Percentiles rank a stretch among this genome's conserved stretches.
Evolutionary conservation across 2,888 invertebrate species (phyloP).

Genomic region (Pteria penguin): DNA sequence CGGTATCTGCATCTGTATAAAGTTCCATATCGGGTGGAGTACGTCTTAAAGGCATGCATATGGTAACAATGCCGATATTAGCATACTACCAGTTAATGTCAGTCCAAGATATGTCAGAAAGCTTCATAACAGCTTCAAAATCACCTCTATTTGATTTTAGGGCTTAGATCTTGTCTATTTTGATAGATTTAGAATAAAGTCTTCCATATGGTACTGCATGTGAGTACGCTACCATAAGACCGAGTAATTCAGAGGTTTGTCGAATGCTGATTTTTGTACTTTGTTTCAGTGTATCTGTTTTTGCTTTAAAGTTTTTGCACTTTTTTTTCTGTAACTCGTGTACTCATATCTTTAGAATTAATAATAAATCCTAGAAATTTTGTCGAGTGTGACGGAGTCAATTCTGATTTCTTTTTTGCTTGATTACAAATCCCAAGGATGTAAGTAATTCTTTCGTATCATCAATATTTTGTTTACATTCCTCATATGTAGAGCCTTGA

Average conservation of each 20-base stretch:
- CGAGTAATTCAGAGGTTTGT: constrained; percentile 16
- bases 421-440: constrained; percentile 40
- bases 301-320: background rate
- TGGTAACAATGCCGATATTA: background rate
- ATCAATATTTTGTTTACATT: constrained; percentile 14
- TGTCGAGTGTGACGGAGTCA: constrained; percentile 23
- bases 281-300: background rate
- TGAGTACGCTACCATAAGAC: constrained; percentile 16
- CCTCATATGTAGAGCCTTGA: constrained; percentile 6
- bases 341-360: constrained; percentile 35
- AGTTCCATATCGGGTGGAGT: background rate
- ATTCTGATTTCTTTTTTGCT: constrained; percentile 40
- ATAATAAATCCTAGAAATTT: constrained; percentile 38
- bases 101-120: background rate
- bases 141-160: background rate
- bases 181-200: constrained; percentile 21
- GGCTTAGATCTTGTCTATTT: constrained; percentile 12
- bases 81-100: constrained; percentile 8
- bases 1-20: background rate
- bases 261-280: background rate
- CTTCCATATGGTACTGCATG: constrained; percentile 21
- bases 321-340: constrained; percentile 19
- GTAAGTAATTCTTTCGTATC: constrained; percentile 7
- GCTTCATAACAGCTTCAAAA: background rate
- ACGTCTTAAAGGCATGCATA: background rate